These are phyloP conservation scores for Armadillidium nasatum DNA, from an alignment of 1,140 invertebrate genomes.

Conservation along the genomic window DNA sequence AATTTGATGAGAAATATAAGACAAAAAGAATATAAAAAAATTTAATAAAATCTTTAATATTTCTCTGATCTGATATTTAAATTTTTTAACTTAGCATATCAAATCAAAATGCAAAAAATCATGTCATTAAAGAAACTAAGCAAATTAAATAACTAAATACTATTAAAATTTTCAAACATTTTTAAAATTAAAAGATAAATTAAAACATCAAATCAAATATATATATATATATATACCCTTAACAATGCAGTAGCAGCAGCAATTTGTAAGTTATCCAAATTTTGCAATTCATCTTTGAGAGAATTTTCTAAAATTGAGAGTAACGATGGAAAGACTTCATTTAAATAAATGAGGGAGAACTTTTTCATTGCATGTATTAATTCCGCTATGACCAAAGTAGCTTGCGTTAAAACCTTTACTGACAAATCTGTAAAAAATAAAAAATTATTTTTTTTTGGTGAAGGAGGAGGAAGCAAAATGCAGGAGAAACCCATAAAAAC, in stretches of 20 bases:
- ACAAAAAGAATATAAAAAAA: too few relatives aligned
- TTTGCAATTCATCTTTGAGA: background rate
- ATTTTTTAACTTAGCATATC: too few relatives aligned
- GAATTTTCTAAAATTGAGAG: background rate
- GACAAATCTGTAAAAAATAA: background rate
- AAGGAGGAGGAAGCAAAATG: too few relatives aligned
- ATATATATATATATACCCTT: background rate
- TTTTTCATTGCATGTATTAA: background rate
- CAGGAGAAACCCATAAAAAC: too few relatives aligned
- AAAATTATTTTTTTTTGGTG: too few relatives aligned
- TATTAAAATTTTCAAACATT: background rate
- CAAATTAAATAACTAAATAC: too few relatives aligned
- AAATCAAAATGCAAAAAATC: background rate
- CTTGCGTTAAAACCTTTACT: background rate
- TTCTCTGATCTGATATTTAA: too few relatives aligned
- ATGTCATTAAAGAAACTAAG: background rate
- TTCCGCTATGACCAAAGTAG: background rate
- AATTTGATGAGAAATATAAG: too few relatives aligned
- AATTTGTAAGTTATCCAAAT: background rate
- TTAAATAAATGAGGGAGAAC: background rate
- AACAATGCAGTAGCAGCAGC: background rate
- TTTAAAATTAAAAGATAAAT: background rate
- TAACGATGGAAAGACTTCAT: background rate
- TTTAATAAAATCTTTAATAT: too few relatives aligned
- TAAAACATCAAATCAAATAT: too few relatives aligned